phyloP scores from a whole-genome alignment of 2,113 vertebrate genomes.

The Myodes glareolus region DNA sequence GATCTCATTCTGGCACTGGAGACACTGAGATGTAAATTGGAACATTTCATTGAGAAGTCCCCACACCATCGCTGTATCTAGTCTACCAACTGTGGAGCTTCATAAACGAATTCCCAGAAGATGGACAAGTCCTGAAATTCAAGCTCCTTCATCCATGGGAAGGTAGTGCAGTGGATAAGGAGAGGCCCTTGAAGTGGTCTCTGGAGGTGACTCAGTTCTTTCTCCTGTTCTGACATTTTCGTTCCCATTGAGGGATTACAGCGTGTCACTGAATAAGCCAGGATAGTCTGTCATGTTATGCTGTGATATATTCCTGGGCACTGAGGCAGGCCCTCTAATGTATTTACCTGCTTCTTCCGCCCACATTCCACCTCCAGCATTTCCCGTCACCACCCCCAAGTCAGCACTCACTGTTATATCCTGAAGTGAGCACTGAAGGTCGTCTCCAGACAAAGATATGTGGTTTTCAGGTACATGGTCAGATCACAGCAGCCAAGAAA shows the following conservation, averaged over 20 bases:
- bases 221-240: slow-evolving; percentile 48
- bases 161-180: not conserved
- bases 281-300: no score
- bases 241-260: not conserved
- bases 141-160: slow-evolving; percentile 41
- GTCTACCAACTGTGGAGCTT: not conserved
- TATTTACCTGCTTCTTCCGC: not conserved
- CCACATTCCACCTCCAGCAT: not conserved
- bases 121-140: not conserved
- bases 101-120: slow-evolving; percentile 23
- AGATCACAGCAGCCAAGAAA: not conserved
- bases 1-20: slow-evolving; percentile 46
- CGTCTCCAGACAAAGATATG: not conserved
- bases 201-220: not conserved
- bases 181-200: slow-evolving; percentile 43
- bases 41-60: not conserved
- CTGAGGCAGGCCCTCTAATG: not conserved
- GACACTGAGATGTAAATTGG: not conserved
- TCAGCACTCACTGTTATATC: not conserved
- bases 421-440: not conserved
- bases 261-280: not conserved
- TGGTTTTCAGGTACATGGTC: not conserved
- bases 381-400: not conserved
- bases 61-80: not conserved
- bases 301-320: slow-evolving; percentile 11